phyloP scores from a whole-genome alignment of 2,797 vertebrate genomes.

The Chanos chanos region DNA sequence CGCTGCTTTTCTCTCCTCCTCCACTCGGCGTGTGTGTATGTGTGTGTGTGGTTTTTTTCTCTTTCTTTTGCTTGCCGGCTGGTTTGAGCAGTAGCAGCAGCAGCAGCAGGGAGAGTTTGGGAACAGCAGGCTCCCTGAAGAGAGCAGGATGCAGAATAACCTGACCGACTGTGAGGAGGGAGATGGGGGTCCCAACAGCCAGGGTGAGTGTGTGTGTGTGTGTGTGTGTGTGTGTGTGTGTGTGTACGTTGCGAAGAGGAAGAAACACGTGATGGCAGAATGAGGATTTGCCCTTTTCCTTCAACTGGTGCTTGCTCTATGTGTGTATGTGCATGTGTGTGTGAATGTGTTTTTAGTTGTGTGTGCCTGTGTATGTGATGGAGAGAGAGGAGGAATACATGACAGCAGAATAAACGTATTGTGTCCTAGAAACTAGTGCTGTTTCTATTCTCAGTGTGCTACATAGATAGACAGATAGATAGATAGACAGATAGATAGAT shows the following conservation, averaged over 20 bases:
- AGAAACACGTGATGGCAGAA: background rate
- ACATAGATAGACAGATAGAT: too few relatives aligned
- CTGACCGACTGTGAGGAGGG: conserved; percentile 88
- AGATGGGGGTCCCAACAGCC: conserved; percentile 85
- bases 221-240: background rate
- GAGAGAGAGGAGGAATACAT: too few relatives aligned
- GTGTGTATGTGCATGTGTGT: background rate
- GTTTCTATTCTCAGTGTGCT: too few relatives aligned
- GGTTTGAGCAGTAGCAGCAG: conserved; percentile 37
- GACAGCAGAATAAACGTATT: too few relatives aligned
- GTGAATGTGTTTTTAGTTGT: background rate
- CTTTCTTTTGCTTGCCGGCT: conserved; percentile 35
- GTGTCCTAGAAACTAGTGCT: too few relatives aligned
- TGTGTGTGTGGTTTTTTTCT: conserved; percentile 2
- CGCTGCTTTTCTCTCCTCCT: conserved; percentile 29
- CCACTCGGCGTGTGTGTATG: conserved; percentile 4
- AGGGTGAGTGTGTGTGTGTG: conserved; percentile 76
- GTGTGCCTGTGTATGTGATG: conserved; percentile 5
- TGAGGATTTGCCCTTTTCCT: too few relatives aligned
- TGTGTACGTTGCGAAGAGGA: background rate
- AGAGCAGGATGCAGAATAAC: conserved; percentile 87
- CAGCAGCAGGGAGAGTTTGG: conserved; percentile 47
- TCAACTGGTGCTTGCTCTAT: conserved; percentile 10
- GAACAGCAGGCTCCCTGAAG: conserved; percentile 15
- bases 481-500: too few relatives aligned